Evolutionary conservation across 1,140 invertebrate genomes (phyloP), one percentile per base, ranked within the genome.

Genomic region (Euglossa dilemma): DNA sequence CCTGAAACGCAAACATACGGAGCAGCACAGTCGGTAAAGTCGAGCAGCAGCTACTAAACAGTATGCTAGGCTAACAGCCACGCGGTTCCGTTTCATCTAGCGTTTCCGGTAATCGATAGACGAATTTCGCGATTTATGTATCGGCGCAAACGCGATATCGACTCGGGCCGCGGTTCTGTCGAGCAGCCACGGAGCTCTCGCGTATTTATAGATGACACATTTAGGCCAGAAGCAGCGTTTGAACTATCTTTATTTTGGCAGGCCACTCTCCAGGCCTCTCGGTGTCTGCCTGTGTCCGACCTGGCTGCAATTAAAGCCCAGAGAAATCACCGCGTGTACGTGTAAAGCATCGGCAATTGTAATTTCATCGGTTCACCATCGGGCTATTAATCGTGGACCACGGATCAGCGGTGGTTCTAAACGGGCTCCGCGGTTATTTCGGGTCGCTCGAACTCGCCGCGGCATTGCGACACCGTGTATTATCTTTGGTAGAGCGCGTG

Each of bases 141-240:
- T 83, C 66, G 74, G 54, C 63, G 67, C 50, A 54, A 57, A 20
- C 73, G 74, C 74, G 36, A 79, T 80, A 84, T 84, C 77, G 85
- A 74, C 70, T 76, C 36, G 50, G 52, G 23, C 61, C 67, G 71
- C 61, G 59, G 6, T 61, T 57, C 28, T 20, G 25, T 67, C 67
- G 86, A 61, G 45, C 86, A 47, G 59, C 56, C 83, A 54, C 78
- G 80, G 83, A 83, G 85, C 89, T 89, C 66, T 89, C 66, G 70
- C 71, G 89, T 93, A 93, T 93, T 93, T 93, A 92, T 93, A 93
- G 92, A 93, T 92, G 93, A 91, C 93, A 93, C 92, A 93, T 93
- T 93, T 93, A 92, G 89, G 89, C 89, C 90, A 84, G 90, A 90
- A 91, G 25, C 72, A 36, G 87, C 71, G 90, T 85, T 90, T 83